Evolutionary conservation across 1,140 invertebrate species (phyloP).

Genomic region (Solenopsis fugax): DNA sequence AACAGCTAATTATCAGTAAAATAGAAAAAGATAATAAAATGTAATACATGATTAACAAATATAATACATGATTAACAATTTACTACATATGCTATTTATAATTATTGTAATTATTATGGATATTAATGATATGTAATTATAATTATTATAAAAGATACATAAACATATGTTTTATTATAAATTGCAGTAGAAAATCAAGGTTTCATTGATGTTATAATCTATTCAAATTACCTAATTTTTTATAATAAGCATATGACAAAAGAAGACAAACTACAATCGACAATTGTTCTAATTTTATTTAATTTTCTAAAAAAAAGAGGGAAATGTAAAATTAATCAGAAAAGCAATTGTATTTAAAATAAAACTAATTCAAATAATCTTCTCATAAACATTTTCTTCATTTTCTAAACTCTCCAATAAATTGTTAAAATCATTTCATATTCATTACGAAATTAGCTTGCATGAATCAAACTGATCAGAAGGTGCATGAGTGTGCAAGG

Average conservation of each 20-base stretch:
- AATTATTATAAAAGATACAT: neutral
- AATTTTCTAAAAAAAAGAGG: neutral
- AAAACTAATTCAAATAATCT: neutral
- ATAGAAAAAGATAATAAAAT: constrained; percentile 37
- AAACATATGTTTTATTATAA: neutral
- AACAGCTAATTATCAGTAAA: constrained; percentile 34
- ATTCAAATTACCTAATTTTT: neutral
- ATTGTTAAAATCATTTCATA: constrained; percentile 6
- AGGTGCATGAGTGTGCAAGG: neutral
- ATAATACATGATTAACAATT: constrained; percentile 17
- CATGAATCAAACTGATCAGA: neutral
- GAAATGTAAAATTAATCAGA: neutral
- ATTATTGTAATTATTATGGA: neutral
- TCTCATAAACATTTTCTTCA: neutral
- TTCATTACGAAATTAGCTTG: neutral
- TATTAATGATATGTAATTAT: neutral
- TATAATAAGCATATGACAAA: neutral
- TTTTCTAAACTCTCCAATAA: neutral
- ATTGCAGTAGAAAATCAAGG: neutral
- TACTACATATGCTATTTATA: neutral
- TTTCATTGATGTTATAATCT: neutral
- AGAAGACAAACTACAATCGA: neutral
- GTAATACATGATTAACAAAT: constrained; percentile 18
- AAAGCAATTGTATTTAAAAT: neutral
- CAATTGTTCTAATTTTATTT: neutral